phyloP scores from a whole-genome alignment of 2,797 vertebrate species.

The Propithecus perrieri region DNA sequence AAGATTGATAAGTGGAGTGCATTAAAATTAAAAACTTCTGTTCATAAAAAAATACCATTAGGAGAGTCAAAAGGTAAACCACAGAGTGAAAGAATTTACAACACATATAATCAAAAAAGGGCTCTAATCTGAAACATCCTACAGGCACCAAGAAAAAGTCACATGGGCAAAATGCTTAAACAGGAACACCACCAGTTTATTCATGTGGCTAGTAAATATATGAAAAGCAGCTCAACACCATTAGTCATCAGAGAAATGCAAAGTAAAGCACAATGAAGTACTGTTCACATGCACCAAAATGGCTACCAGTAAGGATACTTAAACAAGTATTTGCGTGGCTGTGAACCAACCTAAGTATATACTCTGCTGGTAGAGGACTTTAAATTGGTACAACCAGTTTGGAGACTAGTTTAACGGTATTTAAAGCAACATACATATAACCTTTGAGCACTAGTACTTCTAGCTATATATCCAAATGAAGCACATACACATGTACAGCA shows the following conservation, averaged over 20 bases:
- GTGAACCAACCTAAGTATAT: background rate
- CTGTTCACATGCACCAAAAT: background rate
- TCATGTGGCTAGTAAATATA: background rate
- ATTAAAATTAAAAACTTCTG: constrained; percentile 17
- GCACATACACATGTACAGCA: background rate
- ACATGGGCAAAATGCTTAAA: background rate
- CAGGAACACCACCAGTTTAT: background rate
- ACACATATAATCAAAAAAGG: background rate
- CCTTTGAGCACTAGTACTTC: background rate
- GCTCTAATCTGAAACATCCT: background rate
- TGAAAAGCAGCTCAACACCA: background rate
- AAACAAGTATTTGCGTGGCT: background rate
- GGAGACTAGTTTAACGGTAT: background rate
- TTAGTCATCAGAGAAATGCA: background rate
- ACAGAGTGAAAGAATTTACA: background rate
- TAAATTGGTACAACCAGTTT: background rate
- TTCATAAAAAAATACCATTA: background rate
- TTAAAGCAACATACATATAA: background rate
- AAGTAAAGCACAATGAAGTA: background rate
- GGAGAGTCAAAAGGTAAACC: background rate
- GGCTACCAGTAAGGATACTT: background rate
- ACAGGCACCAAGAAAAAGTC: background rate
- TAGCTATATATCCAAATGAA: background rate
- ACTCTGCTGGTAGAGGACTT: background rate
- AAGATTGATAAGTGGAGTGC: background rate